Base-by-base conservation (phyloP, 1,140 invertebrate genomes). In the Procambarus virginalis region DNA sequence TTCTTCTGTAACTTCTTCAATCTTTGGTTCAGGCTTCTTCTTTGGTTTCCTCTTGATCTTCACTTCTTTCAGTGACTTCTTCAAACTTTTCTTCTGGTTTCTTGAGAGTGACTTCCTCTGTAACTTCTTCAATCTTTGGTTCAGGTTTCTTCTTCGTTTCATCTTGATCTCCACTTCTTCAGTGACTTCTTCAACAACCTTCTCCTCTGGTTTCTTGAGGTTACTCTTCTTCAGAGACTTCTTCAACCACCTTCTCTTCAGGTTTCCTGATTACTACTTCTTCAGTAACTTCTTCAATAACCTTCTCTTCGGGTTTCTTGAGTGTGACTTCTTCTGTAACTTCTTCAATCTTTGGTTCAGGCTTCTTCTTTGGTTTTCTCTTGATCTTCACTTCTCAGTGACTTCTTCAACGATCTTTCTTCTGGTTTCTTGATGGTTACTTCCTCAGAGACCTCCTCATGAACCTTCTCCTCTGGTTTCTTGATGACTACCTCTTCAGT, bases 381-480 rank as follows among this genome's bases (percentile, higher is more conserved):
- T 86, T 86, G 20, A 77, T 55, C 49, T 76, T 87, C 17, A 75
- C 68, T 82, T 89, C 76, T 1, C 22, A 20, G 83, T 68, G 51
- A 89, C 81, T 17, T 84, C 86, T 78, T 91, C 91, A 76, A 58
- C 60, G 70, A 75, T 48, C 77, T 90, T 80, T 89, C 86, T 34
- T 68, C 60, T 22, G 82, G 64, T 55, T 86, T 22, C 49, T 86
- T 48, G 48, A 68, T 20, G 4, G 93, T 92, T 34, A 94, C 84
- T 34, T 93, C 93, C 93, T 95, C 94, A 48, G 93, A 94, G 76
- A 95, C 93, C n/a, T 92, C 93, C 93, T 94, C 94, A 87, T 22
- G 20, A 22, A 45, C 58, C 10, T 93, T 94, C 77, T 94, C 93
- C 81, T 94, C 91, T 55, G 75, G 73, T 49, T 86, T 86, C 70